phyloP scores from a whole-genome alignment of 1,140 invertebrate genomes.

The Brachionus asplanchnoidis region DNA sequence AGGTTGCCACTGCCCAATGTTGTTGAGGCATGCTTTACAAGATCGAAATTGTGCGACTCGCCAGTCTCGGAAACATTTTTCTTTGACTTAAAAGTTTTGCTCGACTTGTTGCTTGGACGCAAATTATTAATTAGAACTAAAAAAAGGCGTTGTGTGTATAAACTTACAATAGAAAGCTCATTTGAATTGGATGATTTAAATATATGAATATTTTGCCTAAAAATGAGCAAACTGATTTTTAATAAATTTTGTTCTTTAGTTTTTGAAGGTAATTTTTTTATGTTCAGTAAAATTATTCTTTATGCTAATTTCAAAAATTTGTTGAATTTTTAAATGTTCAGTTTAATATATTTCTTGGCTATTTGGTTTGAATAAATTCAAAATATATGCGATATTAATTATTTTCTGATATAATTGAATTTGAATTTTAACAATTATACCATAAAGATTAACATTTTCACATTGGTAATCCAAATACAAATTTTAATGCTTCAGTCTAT shows the following conservation, averaged over 20 bases:
- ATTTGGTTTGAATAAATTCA: neutral
- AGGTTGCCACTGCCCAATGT: conserved; percentile 95
- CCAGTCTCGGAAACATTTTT: conserved; percentile 12
- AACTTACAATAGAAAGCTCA: conserved; percentile 54
- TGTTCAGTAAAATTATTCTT: conserved; percentile 9
- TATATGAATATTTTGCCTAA: conserved; percentile 33
- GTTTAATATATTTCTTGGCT: neutral
- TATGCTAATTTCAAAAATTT: conserved; percentile 22
- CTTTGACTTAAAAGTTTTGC: conserved; percentile 57
- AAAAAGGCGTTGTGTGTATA: neutral
- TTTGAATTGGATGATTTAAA: conserved; percentile 48
- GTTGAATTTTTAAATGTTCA: neutral
- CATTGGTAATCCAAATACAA: no score
- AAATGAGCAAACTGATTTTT: neutral
- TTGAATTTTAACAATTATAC: no score
- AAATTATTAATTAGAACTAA: conserved; percentile 37
- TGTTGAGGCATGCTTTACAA: conserved; percentile 98
- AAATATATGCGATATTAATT: neutral
- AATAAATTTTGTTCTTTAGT: neutral
- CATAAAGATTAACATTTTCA: no score
- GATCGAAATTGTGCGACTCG: conserved; percentile 65
- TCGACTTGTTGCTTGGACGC: conserved; percentile 68
- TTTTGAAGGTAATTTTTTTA: neutral
- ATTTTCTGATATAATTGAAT: neutral
- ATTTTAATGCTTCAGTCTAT: no score